phyloP scores from a whole-genome alignment of 2,113 vertebrate species.

The Nyctereutes procyonoides region DNA sequence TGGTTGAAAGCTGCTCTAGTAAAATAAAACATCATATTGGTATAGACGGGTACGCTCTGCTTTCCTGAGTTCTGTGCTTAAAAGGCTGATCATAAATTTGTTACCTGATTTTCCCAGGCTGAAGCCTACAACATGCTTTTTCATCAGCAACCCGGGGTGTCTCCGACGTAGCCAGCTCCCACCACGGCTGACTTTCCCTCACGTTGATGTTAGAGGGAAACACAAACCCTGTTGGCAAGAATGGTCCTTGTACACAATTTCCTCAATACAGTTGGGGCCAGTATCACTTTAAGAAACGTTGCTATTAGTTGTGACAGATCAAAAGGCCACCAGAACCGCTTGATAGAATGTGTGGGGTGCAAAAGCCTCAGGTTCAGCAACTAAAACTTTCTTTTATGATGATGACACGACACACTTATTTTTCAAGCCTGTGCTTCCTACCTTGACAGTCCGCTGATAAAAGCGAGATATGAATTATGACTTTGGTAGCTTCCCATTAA shows the following conservation, averaged over 20 bases:
- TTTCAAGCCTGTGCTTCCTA: slow-evolving; percentile 65
- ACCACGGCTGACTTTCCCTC: too few species aligned
- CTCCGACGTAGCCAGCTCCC: background rate
- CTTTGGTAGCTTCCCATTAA: slow-evolving; percentile 62
- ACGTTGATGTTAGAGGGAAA: background rate
- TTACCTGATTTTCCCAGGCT: background rate
- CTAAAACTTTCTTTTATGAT: slow-evolving; percentile 48
- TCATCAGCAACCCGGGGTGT: background rate
- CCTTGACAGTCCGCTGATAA: slow-evolving; percentile 73
- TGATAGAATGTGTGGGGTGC: background rate
- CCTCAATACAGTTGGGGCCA: background rate
- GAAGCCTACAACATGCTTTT: background rate
- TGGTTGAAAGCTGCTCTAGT: background rate
- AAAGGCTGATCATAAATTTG: background rate
- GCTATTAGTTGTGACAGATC: background rate
- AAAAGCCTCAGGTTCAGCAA: slow-evolving; percentile 57
- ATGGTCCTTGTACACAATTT: background rate
- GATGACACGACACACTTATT: slow-evolving; percentile 57
- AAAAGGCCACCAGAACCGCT: slow-evolving; percentile 14
- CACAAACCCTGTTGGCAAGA: background rate
- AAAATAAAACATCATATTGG: background rate
- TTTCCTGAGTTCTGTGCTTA: background rate
- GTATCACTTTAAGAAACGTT: slow-evolving; percentile 34
- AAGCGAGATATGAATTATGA: slow-evolving; percentile 68
- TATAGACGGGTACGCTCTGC: background rate